Evolutionary conservation across 2,888 invertebrate genomes (phyloP), one percentile per base, ranked within the genome.

Genomic region (Aethes cnicana): DNA sequence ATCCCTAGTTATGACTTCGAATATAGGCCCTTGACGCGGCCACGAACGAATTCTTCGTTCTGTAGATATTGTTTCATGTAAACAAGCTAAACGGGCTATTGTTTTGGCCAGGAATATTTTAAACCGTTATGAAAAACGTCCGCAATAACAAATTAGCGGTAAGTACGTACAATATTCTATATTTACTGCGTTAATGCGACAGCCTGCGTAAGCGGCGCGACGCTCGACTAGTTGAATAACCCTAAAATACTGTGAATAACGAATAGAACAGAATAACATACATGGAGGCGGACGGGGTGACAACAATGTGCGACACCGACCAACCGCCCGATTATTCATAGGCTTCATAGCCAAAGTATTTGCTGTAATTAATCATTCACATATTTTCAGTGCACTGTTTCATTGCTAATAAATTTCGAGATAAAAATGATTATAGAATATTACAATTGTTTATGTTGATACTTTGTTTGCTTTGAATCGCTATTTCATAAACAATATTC

Each of bases 211-310:
- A 52, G 36, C 23, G 20, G 21, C 18, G 11, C 25, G 30, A 14
- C 50, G 35, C 26, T 12, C 42, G 23, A 37, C 23, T 50, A 52
- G 52, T 52, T 52, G 52, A 52, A 52, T 52, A 52, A 46, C 52
- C 50, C 44, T 52, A 39, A 37, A 37, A 35, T 30, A 32, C 36
- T 28, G 25, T 44, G 50, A 50, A 50, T 44, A n/a, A n/a, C n/a
- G n/a, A n/a, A n/a, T n/a, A n/a, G n/a, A n/a, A n/a, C n/a, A n/a
- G n/a, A n/a, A n/a, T n/a, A 50, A 50, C 21, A 44, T 18, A 9
- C 36, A 28, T 23, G 50, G 50, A 37, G 43, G 50, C 50, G 50
- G 43, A 50, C 50, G 12, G 36, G 17, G 36, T 43, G 43, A 50
- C 50, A 50, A 50, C 50, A 50, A 44, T 44, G 21, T 36, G n/a